A percentile compares a stretch with the other conserved stretches of the same genome.
Evolutionary conservation across 1,140 invertebrate species (phyloP).

Genomic region (Homarus americanus): DNA sequence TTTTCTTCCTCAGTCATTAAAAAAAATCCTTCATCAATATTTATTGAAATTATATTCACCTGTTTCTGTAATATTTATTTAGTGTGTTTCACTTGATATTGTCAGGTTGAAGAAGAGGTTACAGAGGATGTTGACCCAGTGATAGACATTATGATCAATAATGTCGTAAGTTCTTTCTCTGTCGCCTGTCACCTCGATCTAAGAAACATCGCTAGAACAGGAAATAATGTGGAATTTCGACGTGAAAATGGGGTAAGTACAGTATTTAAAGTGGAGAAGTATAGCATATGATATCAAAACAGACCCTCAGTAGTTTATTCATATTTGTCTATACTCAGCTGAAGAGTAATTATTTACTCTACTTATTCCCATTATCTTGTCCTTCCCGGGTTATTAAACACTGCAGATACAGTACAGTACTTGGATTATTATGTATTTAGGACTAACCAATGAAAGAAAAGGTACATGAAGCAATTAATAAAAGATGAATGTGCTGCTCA

Average conservation of each 20-base stretch:
- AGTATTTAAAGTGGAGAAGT: not conserved
- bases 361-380: not conserved
- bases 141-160: constrained; percentile 97
- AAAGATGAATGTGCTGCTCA: too few species aligned
- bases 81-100: not conserved
- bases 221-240: constrained; percentile 96
- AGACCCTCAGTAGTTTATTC: not conserved
- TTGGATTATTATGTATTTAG: too few species aligned
- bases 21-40: too few species aligned
- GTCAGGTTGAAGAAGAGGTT: not conserved
- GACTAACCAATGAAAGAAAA: too few species aligned
- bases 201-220: constrained; percentile 94
- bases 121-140: constrained; percentile 81
- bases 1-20: too few species aligned
- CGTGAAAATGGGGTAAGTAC: constrained; percentile 92
- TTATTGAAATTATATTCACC: too few species aligned
- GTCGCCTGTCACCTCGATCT: constrained; percentile 98
- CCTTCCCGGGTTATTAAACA: too few species aligned
- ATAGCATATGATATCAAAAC: not conserved
- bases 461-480: too few species aligned
- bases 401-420: too few species aligned
- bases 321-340: not conserved
- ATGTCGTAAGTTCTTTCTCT: constrained; percentile 99
- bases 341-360: not conserved
- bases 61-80: too few species aligned